Conservation (phyloP, 2,113 vertebrate genomes). For the Erythrolamprus reginae region DNA sequence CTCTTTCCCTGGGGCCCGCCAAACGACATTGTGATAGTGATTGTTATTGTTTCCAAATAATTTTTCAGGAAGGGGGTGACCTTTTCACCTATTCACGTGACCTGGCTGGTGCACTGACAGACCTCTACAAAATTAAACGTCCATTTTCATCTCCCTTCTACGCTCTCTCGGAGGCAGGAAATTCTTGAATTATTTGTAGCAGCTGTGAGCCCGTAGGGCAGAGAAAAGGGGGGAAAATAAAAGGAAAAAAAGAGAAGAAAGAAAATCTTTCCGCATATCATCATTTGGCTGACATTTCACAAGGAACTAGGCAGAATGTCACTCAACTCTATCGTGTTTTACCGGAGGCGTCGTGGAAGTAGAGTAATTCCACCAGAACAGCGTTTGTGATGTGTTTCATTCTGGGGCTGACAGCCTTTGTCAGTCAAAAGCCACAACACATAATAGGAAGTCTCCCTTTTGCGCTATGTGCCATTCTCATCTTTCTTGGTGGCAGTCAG, state of each 20-base stretch:
- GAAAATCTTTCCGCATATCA: neutral
- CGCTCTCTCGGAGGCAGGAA: neutral
- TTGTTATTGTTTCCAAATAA: neutral
- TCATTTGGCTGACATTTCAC: conserved; percentile 23
- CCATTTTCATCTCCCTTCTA: neutral
- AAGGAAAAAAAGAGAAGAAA: too few species aligned
- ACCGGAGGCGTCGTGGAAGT: neutral
- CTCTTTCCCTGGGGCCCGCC: too few species aligned
- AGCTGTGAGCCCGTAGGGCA: neutral
- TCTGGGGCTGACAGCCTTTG: neutral
- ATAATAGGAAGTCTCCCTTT: neutral
- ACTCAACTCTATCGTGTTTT: neutral
- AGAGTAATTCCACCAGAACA: fast-evolving
- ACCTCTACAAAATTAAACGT: neutral
- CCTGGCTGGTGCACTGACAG: neutral
- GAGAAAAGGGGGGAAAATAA: neutral
- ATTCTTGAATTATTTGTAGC: neutral
- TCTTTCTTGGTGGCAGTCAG: neutral
- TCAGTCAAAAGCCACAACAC: neutral
- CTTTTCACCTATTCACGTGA: neutral
- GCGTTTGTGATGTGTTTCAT: neutral
- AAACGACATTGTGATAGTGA: too few species aligned
- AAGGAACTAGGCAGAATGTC: neutral
- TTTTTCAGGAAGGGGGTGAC: neutral
- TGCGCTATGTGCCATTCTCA: neutral